phyloP scores from a whole-genome alignment of 1,140 invertebrate genomes.

The Oncopodura yosiiana region DNA sequence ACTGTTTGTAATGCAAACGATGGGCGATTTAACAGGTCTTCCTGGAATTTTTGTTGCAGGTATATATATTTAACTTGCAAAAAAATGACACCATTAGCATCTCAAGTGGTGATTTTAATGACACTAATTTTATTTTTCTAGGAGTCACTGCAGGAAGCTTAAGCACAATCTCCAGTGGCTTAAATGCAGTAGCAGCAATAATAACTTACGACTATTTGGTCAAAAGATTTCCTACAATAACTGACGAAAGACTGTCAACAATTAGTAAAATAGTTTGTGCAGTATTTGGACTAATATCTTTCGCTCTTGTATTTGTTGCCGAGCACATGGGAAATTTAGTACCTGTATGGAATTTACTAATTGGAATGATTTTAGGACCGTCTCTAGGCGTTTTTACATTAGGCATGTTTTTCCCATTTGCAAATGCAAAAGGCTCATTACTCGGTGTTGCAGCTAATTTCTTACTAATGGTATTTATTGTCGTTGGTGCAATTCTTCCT shows the following conservation, averaged over 20 bases:
- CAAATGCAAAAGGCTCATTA: slow-evolving; percentile 45
- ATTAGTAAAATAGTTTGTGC: slow-evolving; percentile 17
- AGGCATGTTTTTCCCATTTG: slow-evolving; percentile 58
- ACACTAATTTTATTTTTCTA: too few relatives aligned
- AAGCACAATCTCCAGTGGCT: slow-evolving; percentile 21
- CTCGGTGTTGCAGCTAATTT: slow-evolving; percentile 6
- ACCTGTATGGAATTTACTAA: slow-evolving; percentile 3
- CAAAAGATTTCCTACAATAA: slow-evolving; percentile 6
- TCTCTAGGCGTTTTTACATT: slow-evolving; percentile 60
- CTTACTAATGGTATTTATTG: slow-evolving; percentile 12
- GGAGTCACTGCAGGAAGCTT: too few relatives aligned
- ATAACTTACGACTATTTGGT: slow-evolving; percentile 24
- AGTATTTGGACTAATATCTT: slow-evolving; percentile 12
- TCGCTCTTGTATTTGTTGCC: slow-evolving; percentile 22
- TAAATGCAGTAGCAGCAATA: slow-evolving; percentile 26
- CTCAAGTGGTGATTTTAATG: too few relatives aligned
- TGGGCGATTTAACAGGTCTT: slow-evolving; percentile 36
- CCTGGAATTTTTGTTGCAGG: slow-evolving; percentile 35
- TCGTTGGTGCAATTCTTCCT: slow-evolving; percentile 8
- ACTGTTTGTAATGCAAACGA: slow-evolving; percentile 42
- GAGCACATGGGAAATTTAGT: slow-evolving; percentile 28
- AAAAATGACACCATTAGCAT: too few relatives aligned
- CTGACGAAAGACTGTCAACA: slow-evolving; percentile 2
- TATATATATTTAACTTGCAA: too few relatives aligned
- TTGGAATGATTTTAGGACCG: slow-evolving; percentile 54